Evolutionary conservation across 1,140 invertebrate genomes (phyloP).

Genomic region (Neodiprion lecontei): DNA sequence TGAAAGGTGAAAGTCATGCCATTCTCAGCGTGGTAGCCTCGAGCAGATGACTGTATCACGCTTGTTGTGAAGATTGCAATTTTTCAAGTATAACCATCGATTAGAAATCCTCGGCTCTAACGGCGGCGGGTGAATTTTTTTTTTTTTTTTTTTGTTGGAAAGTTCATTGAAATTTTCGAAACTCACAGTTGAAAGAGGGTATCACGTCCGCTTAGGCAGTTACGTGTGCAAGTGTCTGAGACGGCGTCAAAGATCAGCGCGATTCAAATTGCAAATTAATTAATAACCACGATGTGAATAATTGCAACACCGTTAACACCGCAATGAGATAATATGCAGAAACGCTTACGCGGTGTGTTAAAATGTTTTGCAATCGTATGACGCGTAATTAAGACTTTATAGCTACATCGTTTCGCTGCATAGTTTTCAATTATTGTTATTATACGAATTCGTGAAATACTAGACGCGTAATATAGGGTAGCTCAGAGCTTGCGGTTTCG

Average conservation of each 20-base stretch:
- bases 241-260: not conserved
- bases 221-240: not conserved
- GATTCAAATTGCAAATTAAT: not conserved
- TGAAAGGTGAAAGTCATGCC: conserved; percentile 59
- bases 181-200: too few species aligned
- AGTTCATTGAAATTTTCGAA: too few species aligned
- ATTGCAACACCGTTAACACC: not conserved
- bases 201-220: too few species aligned
- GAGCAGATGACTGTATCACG: conserved; percentile 28
- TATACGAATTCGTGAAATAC: too few species aligned
- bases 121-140: not conserved
- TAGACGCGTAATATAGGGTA: not conserved
- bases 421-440: not conserved
- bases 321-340: not conserved
- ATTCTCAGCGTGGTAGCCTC: conserved; percentile 27
- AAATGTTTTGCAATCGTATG: not conserved
- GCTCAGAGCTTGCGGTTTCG: conserved; percentile 20
- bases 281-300: not conserved
- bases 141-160: too few species aligned
- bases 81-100: not conserved
- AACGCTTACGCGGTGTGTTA: not conserved
- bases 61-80: not conserved
- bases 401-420: not conserved
- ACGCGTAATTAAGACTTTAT: not conserved
- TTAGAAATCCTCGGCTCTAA: not conserved